Base-by-base conservation (phyloP, 2,113 vertebrate genomes). In the Marmota monax region DNA sequence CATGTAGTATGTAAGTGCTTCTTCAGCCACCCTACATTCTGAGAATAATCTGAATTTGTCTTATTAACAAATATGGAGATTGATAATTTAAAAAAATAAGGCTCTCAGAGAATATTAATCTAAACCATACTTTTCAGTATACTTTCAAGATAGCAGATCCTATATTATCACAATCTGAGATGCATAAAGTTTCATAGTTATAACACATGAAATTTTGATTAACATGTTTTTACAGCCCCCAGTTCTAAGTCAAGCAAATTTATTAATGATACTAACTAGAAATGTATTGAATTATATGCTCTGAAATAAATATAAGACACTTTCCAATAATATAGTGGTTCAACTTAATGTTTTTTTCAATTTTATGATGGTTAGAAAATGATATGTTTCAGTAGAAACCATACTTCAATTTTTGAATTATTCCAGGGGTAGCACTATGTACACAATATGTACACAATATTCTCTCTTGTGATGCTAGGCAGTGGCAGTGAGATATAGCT, bases 21-120 rank as follows among this genome's bases (percentile, higher is more conserved):
- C 1, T 3, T 7, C 7, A 80, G 5, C 2, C 6, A 77, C 23
- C 23, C 37, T 58, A 63, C 25, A 27, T 74, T 18, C 48, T 79
- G 25, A 84, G 34, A 94, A 90, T 45, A 90, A n/a, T 92, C 51
- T 90, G 48, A 90, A 92, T 80, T 72, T 82, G 37, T 82, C 63
- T 94, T 93, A 78, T 84, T 94, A 76, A 58, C 61, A 89, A 88
- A 90, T 18, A 80, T 27, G 94, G n/a, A 72, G 37, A 84, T 88
- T 65, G 12, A 61, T 82, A 80, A 74, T 16, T 96, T 27, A 2
- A 34, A 77, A 94, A 96, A 86, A 76, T 92, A 82, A 67, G 18
- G 27, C 73, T 58, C 32, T 84, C 27, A 58, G 53, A 65, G 48
- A 94, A 94, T 79, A 77, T 2, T 83, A 48, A 83, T 78, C 25